phyloP scores from a whole-genome alignment of 2,888 invertebrate genomes.

The Dynastes maya region DNA sequence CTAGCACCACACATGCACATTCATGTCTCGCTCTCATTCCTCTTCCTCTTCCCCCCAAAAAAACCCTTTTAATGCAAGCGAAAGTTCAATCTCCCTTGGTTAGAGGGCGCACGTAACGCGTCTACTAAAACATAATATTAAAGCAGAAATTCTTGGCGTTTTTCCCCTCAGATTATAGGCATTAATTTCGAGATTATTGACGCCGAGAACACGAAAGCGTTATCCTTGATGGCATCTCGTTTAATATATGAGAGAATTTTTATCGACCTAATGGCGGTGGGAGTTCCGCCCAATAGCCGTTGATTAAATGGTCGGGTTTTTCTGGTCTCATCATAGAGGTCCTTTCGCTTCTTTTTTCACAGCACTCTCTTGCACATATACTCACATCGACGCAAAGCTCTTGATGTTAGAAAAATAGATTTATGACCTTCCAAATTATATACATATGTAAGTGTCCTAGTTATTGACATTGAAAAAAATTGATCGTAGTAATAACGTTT shows the following conservation, averaged over 20 bases:
- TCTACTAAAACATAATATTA: slow-evolving; percentile 31
- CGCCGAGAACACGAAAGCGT: slow-evolving; percentile 37
- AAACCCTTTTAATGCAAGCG: background rate
- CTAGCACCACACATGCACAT: background rate
- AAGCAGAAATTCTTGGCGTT: slow-evolving; percentile 34
- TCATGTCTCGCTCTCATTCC: background rate
- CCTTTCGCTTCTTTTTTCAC: slow-evolving; percentile 1
- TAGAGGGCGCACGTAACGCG: background rate
- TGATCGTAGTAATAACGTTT: too few species aligned
- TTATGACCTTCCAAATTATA: background rate
- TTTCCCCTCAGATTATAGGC: slow-evolving; percentile 41
- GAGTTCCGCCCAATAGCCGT: slow-evolving; percentile 34
- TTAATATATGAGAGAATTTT: slow-evolving; percentile 48
- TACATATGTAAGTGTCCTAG: too few species aligned
- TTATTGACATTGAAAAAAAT: too few species aligned
- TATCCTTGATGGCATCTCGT: slow-evolving; percentile 44
- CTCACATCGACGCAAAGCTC: background rate
- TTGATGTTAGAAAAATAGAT: slow-evolving; percentile 12
- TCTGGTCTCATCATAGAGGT: background rate
- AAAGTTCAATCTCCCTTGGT: background rate
- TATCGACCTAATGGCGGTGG: slow-evolving; percentile 44
- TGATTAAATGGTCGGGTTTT: slow-evolving; percentile 35
- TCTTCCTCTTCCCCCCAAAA: background rate
- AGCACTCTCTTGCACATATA: too few species aligned
- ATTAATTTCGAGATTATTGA: slow-evolving; percentile 48